Evolutionary conservation across 2,888 invertebrate genomes (phyloP).

Genomic region (Xestia c-nigrum): DNA sequence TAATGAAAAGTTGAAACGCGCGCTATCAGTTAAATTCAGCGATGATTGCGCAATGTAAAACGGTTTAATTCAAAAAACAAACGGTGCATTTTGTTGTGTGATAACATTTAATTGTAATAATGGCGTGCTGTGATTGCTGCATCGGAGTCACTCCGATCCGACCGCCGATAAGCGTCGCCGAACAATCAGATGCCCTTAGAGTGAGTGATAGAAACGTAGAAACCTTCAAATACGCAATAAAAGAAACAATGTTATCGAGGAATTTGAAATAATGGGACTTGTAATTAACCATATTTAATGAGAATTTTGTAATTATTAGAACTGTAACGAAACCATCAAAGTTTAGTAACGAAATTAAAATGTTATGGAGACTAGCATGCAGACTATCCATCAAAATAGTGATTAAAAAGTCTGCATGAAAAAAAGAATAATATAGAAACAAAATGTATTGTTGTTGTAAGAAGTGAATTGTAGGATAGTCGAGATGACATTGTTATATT

Average conservation of each 20-base stretch:
- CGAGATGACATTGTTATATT: conserved; percentile 38
- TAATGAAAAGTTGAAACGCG: conserved; percentile 59
- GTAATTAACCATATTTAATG: conserved; percentile 26
- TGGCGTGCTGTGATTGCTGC: conserved; percentile 93
- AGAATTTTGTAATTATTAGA: conserved; percentile 22
- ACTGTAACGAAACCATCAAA: conserved; percentile 3
- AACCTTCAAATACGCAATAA: conserved; percentile 42
- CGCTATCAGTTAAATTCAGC: conserved; percentile 62
- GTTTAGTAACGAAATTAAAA: conserved; percentile 4
- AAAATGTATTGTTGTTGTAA: not conserved
- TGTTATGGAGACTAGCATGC: not conserved
- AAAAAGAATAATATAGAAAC: not conserved
- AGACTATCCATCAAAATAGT: not conserved
- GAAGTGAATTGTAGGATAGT: not conserved
- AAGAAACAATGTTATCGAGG: conserved; percentile 13
- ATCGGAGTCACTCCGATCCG: conserved; percentile 93
- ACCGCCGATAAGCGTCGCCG: conserved; percentile 94
- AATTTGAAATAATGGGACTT: conserved; percentile 26
- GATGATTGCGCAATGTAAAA: conserved; percentile 83
- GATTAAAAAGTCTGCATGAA: not conserved
- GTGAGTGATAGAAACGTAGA: conserved; percentile 87
- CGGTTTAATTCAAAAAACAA: conserved; percentile 71
- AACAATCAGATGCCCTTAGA: conserved; percentile 94
- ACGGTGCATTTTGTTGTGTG: conserved; percentile 80
- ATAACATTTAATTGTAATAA: conserved; percentile 76